Percentiles rank a stretch among this genome's conserved stretches.
Evolutionary conservation across 2,797 vertebrate genomes (phyloP).

Genomic region (Hipposideros larvatus): DNA sequence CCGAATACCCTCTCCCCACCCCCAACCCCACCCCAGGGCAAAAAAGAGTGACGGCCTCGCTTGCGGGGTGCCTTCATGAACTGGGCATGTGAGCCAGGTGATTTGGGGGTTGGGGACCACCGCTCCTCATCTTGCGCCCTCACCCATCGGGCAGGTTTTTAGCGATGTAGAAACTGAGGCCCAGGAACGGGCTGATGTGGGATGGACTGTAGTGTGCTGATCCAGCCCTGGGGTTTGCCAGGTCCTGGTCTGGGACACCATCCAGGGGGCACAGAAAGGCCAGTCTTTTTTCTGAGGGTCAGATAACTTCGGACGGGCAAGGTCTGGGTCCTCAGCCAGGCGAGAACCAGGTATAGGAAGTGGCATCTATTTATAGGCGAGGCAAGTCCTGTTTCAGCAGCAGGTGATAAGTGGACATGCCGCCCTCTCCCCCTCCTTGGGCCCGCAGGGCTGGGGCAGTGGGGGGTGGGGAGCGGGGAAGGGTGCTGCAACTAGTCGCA

Average conservation of each 20-base stretch:
- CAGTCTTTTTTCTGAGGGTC: not conserved
- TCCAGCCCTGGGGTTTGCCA: not conserved
- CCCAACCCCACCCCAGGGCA: not conserved
- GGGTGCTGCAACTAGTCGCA: not conserved
- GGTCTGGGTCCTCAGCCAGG: constrained; percentile 36
- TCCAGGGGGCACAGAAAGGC: not conserved
- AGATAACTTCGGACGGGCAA: not conserved
- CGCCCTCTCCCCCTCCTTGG: not conserved
- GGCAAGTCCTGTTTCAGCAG: not conserved
- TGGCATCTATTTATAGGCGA: constrained; percentile 52
- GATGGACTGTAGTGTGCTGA: not conserved
- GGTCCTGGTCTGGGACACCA: not conserved
- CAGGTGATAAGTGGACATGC: not conserved
- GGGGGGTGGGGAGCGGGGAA: not conserved
- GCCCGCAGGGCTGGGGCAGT: not conserved
- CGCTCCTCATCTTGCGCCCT: not conserved
- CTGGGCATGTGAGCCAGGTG: not conserved
- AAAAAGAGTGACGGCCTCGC: not conserved
- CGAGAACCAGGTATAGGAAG: constrained; percentile 58
- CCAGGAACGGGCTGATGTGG: not conserved
- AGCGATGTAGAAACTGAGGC: not conserved
- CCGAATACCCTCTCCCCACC: not conserved
- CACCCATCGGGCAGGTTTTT: not conserved
- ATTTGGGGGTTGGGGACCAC: rapidly evolving
- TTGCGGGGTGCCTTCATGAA: rapidly evolving